Base-by-base conservation (phyloP, 2,113 vertebrate species). In the Halichoerus grypus region DNA sequence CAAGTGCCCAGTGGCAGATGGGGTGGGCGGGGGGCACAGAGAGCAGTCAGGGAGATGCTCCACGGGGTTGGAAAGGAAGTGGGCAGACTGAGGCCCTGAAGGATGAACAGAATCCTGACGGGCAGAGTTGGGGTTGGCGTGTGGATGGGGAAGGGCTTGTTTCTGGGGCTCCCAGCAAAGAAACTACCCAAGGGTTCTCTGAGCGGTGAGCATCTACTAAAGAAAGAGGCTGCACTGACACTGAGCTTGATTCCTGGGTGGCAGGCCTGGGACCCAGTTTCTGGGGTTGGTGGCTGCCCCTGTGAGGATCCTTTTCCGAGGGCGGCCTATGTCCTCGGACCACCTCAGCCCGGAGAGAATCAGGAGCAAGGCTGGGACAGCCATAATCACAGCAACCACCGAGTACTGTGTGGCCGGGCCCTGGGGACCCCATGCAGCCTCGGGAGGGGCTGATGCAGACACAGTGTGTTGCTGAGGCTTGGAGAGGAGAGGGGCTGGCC, bases 351-450 rank as follows among this genome's bases (percentile, higher is more conserved):
- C 51, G 2, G 28, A 92, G 42, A 71, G 51, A 65, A 13, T 31
- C 33, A 53, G 91, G 26, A 42, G 33, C 16, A 84, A 13, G 55
- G 46, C 21, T 0, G 1, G 63, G 76, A 10, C 3, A 19, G 53
- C 49, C 31, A 0, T 28, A 2, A 36, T 55, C 21, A 46, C 28
- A 63, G 36, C 15, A 39, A 22, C 28, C 49, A 11, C 18, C 24
- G 18, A 24, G 14, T 33, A 1, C 8, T 1, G 33, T 13, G 36
- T 39, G 39, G 36, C 16, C 9, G 22, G n/a, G 26, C 3, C 11
- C 67, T 1, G 1, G 14, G 39, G 36, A 14, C 7, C 2, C 28
- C 79, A n/a, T 0, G 16, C 5, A 24, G 46, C n/a, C 49, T 53
- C 49, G 46, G 79, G 10, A 12, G 88, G 39, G 51, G 19, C 42